Evolutionary conservation across 2,888 invertebrate genomes (phyloP).

Genomic region (Tipula lateralis): DNA sequence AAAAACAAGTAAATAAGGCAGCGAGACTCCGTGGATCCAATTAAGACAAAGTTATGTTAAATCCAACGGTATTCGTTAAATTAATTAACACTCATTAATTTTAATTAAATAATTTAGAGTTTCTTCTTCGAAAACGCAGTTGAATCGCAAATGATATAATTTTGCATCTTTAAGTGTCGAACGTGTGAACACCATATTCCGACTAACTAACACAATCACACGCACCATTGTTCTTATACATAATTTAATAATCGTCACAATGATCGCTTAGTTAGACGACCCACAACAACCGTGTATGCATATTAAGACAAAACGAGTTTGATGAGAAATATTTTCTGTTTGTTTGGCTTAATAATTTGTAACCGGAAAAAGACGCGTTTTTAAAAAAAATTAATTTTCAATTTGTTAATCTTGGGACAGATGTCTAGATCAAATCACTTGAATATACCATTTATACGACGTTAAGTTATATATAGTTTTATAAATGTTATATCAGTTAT

Average conservation of each 20-base stretch:
- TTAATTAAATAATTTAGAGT: not conserved
- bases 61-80: too few species aligned
- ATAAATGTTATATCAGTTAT: not conserved
- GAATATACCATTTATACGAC: not conserved
- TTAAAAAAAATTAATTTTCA: not conserved
- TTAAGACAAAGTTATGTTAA: too few species aligned
- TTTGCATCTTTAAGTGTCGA: not conserved
- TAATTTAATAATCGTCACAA: not conserved
- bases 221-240: not conserved
- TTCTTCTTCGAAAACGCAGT: not conserved
- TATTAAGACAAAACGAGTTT: not conserved
- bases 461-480: not conserved
- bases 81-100: too few species aligned
- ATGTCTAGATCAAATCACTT: not conserved
- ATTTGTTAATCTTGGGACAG: not conserved
- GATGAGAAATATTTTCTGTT: not conserved
- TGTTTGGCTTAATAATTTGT: not conserved
- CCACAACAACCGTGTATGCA: not conserved
- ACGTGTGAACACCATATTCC: not conserved
- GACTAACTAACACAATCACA: not conserved
- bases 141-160: not conserved
- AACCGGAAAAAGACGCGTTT: not conserved
- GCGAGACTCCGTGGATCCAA: too few species aligned
- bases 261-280: constrained; percentile 6
- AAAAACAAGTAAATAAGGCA: too few species aligned